These are phyloP conservation scores for Caenorhabditis elegans DNA, from an alignment of 1,140 invertebrate species.

Conservation along the genomic window WBcel235 BX284603.4:7593001-7593500, in stretches of 20 bases:
- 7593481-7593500: too few relatives aligned
- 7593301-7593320: too few relatives aligned
- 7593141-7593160: slow-evolving; percentile 7
- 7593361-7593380: too few relatives aligned
- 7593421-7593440: too few relatives aligned
- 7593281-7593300: too few relatives aligned
- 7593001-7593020: not conserved
- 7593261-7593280: too few relatives aligned
- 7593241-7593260: not conserved
- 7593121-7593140: not conserved
- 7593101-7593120: not conserved
- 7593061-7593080: not conserved
- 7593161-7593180: not conserved
- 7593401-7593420: too few relatives aligned
- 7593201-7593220: not conserved
- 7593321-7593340: too few relatives aligned
- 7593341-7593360: too few relatives aligned
- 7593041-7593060: not conserved
- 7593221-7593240: not conserved
- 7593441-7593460: too few relatives aligned
- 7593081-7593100: not conserved
- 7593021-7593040: not conserved
- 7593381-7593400: too few relatives aligned
- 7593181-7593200: slow-evolving; percentile 2
- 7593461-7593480: too few relatives aligned